Base-by-base conservation (phyloP, 2,113 vertebrate genomes). In the Syngnathus floridae region DNA sequence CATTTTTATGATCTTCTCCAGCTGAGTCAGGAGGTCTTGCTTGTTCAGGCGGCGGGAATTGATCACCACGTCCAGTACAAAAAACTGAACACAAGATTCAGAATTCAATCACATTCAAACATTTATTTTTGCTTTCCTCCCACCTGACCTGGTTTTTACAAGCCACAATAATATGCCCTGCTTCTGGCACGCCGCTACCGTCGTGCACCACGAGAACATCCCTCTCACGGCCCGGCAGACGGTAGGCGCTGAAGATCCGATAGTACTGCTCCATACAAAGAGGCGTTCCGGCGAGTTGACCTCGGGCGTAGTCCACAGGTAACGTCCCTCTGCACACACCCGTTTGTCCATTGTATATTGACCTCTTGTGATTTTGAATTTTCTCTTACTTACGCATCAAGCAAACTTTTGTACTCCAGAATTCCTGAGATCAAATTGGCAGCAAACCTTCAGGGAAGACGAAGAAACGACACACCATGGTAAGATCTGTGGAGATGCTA, bases 231-330 rank as follows among this genome's bases (percentile, higher is more conserved):
- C 95, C 96, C 19, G 97, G 95, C 65, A 98, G 91, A 64, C 97
- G 95, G 79, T 96, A 98, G 69, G 95, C 93, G 65, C 93, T 93
- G 88, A 99, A 99, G 60, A 99, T 93, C 59, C 92, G 91, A 48
- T 95, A 93, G 85, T 99, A 98, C 83, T 99, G 97, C 84, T 96
- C 94, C 95, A 98, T 99, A 69, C 97, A 99, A 69, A 98, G 90
- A 35, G 91, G 92, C 9, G 93, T 94, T 64, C 96, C 96, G 43
- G 94, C 93, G 64, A 94, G 88, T 83, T 98, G 95, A 66, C 97
- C 97, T 70, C 90, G 92, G 76, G 93, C 94, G 59, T 89, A 93
- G 76, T 99, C 97, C 36, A 90, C 76, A 74, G 96, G 95, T 67
- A 98, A 84, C 55, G 90, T 76, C 79, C 79, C 91, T 82, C 95